phyloP scores from a whole-genome alignment of 2,113 vertebrate genomes.

The Cyanocitta stelleri region DNA sequence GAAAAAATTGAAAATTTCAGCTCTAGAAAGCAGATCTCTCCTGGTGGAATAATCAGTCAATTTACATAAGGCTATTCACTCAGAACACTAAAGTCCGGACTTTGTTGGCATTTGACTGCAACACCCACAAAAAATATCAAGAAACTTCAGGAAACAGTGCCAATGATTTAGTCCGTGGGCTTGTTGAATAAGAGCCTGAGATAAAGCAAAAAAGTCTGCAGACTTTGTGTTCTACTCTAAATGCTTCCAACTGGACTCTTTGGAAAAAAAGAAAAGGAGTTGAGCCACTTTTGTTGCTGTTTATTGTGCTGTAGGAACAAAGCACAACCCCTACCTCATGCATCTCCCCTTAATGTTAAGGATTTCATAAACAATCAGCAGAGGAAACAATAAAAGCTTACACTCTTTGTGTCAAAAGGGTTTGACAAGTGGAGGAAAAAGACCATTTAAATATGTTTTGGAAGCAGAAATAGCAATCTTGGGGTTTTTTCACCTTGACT shows the following conservation, averaged over 20 bases:
- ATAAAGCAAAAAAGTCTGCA: neutral
- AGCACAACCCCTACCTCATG: neutral
- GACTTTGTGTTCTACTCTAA: neutral
- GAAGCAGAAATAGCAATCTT: neutral
- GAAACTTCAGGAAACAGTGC: neutral
- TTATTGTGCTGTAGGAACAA: neutral
- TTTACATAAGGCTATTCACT: neutral
- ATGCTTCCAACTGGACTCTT: neutral
- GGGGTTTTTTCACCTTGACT: neutral
- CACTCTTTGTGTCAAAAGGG: neutral
- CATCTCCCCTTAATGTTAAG: neutral
- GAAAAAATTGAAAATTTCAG: neutral
- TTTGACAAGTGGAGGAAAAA: neutral
- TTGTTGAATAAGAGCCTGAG: neutral
- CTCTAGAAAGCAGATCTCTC: neutral
- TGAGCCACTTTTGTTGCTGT: neutral
- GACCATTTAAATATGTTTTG: neutral
- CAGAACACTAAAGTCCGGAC: neutral
- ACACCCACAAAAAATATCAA: neutral
- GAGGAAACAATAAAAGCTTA: neutral
- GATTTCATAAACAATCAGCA: neutral
- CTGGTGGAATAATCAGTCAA: neutral
- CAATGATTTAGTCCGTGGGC: neutral
- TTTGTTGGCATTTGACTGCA: neutral
- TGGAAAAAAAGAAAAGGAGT: neutral